Conservation (phyloP, 2,888 invertebrate species). For the Leuctra nigra region DNA sequence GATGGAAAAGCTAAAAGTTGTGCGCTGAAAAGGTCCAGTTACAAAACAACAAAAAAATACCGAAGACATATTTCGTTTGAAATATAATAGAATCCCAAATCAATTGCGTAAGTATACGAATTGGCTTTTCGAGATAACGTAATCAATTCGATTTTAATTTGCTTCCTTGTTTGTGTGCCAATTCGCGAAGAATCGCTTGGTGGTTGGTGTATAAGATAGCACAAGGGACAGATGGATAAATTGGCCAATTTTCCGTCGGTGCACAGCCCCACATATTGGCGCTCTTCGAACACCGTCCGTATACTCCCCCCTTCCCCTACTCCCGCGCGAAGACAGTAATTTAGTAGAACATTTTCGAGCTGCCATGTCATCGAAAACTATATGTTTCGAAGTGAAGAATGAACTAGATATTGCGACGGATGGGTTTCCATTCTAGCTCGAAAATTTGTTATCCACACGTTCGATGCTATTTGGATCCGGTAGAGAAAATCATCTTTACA, state of each 20-base stretch:
- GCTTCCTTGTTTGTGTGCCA: conserved; percentile 4
- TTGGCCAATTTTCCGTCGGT: conserved; percentile 11
- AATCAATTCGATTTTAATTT: conserved; percentile 10
- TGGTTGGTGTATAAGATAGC: not conserved
- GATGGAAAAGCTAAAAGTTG: too few species aligned
- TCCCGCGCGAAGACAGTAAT: conserved; percentile 11
- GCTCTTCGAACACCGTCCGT: too few species aligned
- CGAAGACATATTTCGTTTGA: not conserved
- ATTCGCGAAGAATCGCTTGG: conserved; percentile 1
- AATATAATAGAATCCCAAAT: not conserved
- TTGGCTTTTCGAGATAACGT: not conserved
- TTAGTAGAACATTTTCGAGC: conserved; percentile 13
- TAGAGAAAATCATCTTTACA: too few species aligned
- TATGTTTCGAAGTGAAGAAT: conserved; percentile 10
- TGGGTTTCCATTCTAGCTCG: too few species aligned
- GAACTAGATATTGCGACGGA: not conserved
- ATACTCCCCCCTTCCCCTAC: too few species aligned
- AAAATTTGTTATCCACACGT: too few species aligned
- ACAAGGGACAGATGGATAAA: conserved; percentile 8
- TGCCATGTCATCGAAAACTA: conserved; percentile 17
- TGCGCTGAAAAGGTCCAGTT: not conserved
- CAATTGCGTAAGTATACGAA: not conserved
- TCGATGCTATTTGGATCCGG: too few species aligned
- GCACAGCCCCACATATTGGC: conserved; percentile 11
- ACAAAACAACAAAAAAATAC: conserved; percentile 4